These are phyloP conservation scores for Epiblema foenella DNA, from an alignment of 2,888 invertebrate species.

Conservation along the genomic window DNA sequence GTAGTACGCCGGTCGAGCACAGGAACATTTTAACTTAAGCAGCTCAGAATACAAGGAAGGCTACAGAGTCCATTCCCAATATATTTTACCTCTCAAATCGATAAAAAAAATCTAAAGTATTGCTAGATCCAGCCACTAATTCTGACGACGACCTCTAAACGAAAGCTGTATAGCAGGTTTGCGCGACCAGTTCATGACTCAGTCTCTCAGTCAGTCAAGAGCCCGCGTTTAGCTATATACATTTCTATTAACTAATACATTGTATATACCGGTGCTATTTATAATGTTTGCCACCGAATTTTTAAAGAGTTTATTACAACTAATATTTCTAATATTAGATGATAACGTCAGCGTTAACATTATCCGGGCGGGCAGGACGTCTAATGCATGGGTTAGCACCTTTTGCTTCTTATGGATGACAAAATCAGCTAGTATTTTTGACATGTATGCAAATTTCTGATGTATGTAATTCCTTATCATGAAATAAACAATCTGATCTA, in stretches of 20 bases:
- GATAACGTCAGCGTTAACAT: not conserved
- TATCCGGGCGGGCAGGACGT: not conserved
- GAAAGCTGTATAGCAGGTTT: conserved; percentile 47
- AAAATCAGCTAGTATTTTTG: too few species aligned
- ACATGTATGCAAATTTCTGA: too few species aligned
- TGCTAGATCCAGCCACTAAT: conserved; percentile 40
- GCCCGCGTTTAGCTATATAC: conserved; percentile 8
- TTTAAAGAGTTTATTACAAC: not conserved
- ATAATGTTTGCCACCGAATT: conserved; percentile 21
- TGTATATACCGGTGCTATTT: conserved; percentile 32
- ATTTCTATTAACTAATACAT: conserved; percentile 37
- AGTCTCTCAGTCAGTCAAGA: conserved; percentile 23
- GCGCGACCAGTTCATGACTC: conserved; percentile 41
- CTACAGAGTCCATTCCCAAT: not conserved
- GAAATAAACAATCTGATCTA: too few species aligned
- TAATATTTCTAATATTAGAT: not conserved
- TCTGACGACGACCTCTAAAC: conserved; percentile 46
- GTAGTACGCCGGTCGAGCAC: not conserved
- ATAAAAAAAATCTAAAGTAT: conserved; percentile 27
- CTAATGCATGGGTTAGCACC: too few species aligned
- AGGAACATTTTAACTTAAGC: not conserved
- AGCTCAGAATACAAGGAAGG: not conserved
- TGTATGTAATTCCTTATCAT: too few species aligned
- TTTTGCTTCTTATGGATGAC: too few species aligned
- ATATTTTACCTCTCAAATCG: conserved; percentile 14